A percentile compares a stretch with the other conserved stretches of the same genome.
These are phyloP conservation scores for Bergia sp. DNA, from an alignment of 92 coral and sea anemone genomes.

Conservation along the genomic window DNA sequence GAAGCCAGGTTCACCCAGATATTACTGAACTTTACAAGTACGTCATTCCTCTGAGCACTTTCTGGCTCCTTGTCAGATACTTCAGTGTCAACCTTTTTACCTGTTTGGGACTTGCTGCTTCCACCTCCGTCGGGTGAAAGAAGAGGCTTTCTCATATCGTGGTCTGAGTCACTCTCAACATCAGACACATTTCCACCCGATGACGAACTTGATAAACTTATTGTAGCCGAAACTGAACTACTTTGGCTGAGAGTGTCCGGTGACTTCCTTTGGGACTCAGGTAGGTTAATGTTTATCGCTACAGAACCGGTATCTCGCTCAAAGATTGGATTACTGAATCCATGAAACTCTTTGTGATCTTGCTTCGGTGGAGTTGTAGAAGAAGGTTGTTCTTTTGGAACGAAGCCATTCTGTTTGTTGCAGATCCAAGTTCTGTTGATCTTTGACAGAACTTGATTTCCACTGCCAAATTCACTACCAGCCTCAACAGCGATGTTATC, in stretches of 20 bases:
- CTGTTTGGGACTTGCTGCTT: constrained; percentile 31
- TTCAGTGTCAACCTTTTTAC: constrained; percentile 8
- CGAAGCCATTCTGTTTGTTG: constrained; percentile 1
- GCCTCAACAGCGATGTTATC: constrained; percentile 78
- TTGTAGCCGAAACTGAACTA: constrained; percentile 79
- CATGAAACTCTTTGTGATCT: constrained; percentile 52
- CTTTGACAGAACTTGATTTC: constrained; percentile 72
- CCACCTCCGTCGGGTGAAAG: constrained; percentile 36
- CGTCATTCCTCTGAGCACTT: constrained; percentile 81
- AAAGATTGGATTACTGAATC: constrained; percentile 73
- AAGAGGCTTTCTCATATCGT: constrained; percentile 36
- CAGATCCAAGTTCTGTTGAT: constrained; percentile 54
- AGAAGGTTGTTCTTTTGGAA: background rate
- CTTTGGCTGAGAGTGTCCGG: constrained; percentile 56
- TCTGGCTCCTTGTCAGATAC: constrained; percentile 65
- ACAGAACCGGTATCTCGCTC: constrained; percentile 56
- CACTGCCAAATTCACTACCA: constrained; percentile 86
- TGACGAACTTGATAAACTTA: constrained; percentile 58
- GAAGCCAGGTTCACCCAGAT: constrained; percentile 97
- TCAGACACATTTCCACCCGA: constrained; percentile 91
- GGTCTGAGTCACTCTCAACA: constrained; percentile 78
- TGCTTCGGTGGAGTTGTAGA: constrained; percentile 12
- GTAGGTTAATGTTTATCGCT: constrained; percentile 38
- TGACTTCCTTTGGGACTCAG: constrained; percentile 60
- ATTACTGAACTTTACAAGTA: constrained; percentile 68